Conservation (phyloP, 1,140 invertebrate genomes). For the Aphis gossypii region DNA sequence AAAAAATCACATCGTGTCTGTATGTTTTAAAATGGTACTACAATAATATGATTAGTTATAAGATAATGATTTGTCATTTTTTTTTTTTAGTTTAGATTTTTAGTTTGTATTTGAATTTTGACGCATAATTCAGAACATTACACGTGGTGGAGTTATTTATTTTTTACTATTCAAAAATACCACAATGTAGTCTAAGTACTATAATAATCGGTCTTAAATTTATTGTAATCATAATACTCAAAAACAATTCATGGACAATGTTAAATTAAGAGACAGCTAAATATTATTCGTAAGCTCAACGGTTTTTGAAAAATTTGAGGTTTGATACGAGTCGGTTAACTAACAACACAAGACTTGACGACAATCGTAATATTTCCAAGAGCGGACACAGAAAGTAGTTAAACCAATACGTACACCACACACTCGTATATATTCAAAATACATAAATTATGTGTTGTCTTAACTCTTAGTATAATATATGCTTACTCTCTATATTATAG, state of each 20-base stretch:
- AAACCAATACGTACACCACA: background rate
- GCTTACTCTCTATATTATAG: background rate
- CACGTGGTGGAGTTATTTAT: too few species aligned
- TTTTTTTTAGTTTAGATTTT: too few species aligned
- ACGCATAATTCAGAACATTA: too few species aligned
- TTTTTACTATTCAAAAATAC: too few species aligned
- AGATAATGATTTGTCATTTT: too few species aligned
- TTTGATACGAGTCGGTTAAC: background rate
- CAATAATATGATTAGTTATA: too few species aligned
- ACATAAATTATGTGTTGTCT: background rate
- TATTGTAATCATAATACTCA: background rate
- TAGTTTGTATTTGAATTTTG: too few species aligned
- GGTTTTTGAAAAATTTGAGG: background rate
- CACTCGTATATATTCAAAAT: background rate
- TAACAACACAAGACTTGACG: background rate
- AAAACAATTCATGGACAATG: background rate
- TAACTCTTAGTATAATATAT: background rate
- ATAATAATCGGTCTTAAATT: too few species aligned
- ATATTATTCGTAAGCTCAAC: background rate
- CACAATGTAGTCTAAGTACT: too few species aligned
- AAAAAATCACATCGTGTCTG: too few species aligned
- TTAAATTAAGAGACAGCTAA: background rate
- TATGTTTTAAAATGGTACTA: too few species aligned
- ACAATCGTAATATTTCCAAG: background rate
- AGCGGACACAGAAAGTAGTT: background rate